Conservation (phyloP, 2,888 invertebrate species). For the Camptogramma bilineatum region DNA sequence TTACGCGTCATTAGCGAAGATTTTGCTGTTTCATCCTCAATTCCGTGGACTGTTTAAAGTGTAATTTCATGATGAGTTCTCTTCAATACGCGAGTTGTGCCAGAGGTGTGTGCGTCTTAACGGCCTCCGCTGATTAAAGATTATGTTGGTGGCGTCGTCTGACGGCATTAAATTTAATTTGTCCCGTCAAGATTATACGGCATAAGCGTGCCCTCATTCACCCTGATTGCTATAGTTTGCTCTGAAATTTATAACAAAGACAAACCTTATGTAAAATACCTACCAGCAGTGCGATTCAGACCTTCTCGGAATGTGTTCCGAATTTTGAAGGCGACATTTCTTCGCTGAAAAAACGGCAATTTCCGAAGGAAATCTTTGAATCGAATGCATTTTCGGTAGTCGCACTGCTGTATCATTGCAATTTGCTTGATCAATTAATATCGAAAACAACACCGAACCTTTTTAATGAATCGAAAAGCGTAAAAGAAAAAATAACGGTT, state of each 20-base stretch:
- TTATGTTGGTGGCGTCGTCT: constrained; percentile 57
- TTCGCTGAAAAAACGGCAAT: too few species aligned
- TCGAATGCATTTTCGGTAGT: too few species aligned
- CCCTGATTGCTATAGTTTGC: constrained; percentile 42
- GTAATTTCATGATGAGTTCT: constrained; percentile 77
- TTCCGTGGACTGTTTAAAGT: constrained; percentile 71
- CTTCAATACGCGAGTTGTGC: constrained; percentile 63
- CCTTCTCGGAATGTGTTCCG: too few species aligned
- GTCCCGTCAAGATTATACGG: constrained; percentile 55
- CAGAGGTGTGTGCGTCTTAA: constrained; percentile 55
- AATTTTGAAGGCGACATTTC: too few species aligned
- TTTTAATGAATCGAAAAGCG: constrained; percentile 1
- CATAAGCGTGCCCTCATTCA: constrained; percentile 52
- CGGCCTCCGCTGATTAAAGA: constrained; percentile 63
- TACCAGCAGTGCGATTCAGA: too few species aligned
- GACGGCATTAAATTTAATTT: constrained; percentile 68
- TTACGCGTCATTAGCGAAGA: constrained; percentile 73
- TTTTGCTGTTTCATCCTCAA: constrained; percentile 74
- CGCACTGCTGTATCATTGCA: too few species aligned
- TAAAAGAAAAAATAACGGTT: constrained; percentile 8
- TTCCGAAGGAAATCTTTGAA: too few species aligned
- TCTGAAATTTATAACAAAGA: constrained; percentile 6
- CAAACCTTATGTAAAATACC: not conserved
- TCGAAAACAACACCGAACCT: not conserved
- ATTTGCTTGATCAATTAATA: constrained; percentile 6